Percentiles rank a stretch among this genome's conserved stretches.
Conservation (phyloP, 2,113 vertebrate genomes). For the Martes martes region DNA sequence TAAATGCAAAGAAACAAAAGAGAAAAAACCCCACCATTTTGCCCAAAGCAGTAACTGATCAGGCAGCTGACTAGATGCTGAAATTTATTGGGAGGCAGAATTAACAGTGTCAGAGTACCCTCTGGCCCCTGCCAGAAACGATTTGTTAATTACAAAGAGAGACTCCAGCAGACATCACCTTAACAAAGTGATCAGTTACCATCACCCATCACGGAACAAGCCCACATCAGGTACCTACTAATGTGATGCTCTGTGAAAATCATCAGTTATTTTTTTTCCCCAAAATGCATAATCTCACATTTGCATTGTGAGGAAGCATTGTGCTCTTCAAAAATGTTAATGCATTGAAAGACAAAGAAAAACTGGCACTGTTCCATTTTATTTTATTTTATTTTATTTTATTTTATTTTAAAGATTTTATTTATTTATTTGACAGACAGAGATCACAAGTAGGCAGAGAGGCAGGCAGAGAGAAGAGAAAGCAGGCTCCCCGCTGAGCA, state of each 20-base stretch:
- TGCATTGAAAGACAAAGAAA: background rate
- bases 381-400: no score
- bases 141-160: background rate
- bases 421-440: no score
- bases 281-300: background rate
- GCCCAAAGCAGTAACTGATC: background rate
- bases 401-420: no score
- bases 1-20: background rate
- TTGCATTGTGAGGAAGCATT: background rate
- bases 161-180: background rate
- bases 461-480: no score
- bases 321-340: background rate
- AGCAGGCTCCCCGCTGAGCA: no score
- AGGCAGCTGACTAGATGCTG: background rate
- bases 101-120: background rate
- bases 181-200: background rate
- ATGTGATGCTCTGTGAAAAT: background rate
- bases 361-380: background rate
- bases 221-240: background rate
- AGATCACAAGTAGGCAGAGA: no score
- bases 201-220: background rate
- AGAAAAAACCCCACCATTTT: background rate
- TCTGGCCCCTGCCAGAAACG: accelerated
- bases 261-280: background rate
- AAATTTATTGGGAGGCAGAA: background rate